A percentile compares a stretch with the other conserved stretches of the same genome.
Evolutionary conservation across 2,888 invertebrate species (phyloP).

Genomic region (Acronicta psi): DNA sequence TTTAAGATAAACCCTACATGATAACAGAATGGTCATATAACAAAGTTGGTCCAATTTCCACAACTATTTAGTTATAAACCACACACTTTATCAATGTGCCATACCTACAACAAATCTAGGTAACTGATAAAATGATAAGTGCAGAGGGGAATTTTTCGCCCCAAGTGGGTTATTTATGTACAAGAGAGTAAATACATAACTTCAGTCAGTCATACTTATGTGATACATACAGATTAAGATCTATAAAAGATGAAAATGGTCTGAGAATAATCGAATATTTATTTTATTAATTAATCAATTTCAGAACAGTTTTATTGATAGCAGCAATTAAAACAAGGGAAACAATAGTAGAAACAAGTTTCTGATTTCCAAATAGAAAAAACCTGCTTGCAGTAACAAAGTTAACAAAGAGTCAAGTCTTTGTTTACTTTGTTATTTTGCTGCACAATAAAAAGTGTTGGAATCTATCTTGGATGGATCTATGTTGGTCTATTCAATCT

Average conservation of each 20-base stretch:
- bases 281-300: neutral
- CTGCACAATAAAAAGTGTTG: slow-evolving; percentile 9
- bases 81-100: slow-evolving; percentile 20
- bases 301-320: neutral
- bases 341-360: slow-evolving; percentile 7
- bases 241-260: no score
- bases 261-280: no score
- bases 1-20: slow-evolving; percentile 24
- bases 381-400: neutral
- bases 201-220: neutral
- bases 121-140: slow-evolving; percentile 49
- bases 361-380: slow-evolving; percentile 16
- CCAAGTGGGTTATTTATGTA: slow-evolving; percentile 7
- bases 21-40: slow-evolving; percentile 17
- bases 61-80: slow-evolving; percentile 1
- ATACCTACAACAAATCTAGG: slow-evolving; percentile 22
- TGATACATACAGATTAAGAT: no score
- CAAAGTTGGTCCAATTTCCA: neutral
- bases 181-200: neutral
- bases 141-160: slow-evolving; percentile 7
- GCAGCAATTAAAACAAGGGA: slow-evolving; percentile 15
- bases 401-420: neutral
- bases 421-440: slow-evolving; percentile 20
- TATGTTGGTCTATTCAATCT: no score
- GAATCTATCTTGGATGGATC: neutral